Percentiles rank a stretch among this genome's conserved stretches.
Conservation (phyloP, 1,140 invertebrate species). For the Diploscapter pachys region DNA sequence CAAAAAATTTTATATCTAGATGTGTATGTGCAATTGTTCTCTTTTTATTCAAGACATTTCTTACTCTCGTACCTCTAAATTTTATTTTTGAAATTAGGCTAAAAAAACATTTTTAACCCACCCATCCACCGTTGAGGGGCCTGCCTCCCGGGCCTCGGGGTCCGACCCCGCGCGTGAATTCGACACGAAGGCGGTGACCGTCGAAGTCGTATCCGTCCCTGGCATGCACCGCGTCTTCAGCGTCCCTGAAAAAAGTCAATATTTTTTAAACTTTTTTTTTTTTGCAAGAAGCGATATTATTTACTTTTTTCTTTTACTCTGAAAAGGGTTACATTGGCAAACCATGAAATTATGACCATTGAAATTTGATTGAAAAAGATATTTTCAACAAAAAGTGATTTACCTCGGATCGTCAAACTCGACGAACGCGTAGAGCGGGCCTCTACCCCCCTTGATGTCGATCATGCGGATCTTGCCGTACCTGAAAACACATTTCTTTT, state of each 20-base stretch:
- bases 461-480: slow-evolving; percentile 94
- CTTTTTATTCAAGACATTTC: too few species aligned
- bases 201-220: slow-evolving; percentile 98
- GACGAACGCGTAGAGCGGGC: slow-evolving; percentile 97
- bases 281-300: background rate
- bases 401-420: slow-evolving; percentile 81
- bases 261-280: background rate
- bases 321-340: background rate
- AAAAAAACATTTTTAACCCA: background rate
- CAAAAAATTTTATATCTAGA: background rate
- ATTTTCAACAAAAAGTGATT: slow-evolving; percentile 1
- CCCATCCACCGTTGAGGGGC: slow-evolving; percentile 41
- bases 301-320: too few species aligned
- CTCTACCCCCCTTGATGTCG: slow-evolving; percentile 81
- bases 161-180: slow-evolving; percentile 78
- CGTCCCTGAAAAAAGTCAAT: slow-evolving; percentile 72
- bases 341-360: slow-evolving; percentile 18
- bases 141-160: slow-evolving; percentile 63
- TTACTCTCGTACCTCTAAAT: too few species aligned
- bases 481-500: too few species aligned
- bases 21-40: too few species aligned
- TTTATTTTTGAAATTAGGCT: too few species aligned
- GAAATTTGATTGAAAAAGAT: background rate
- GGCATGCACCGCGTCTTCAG: slow-evolving; percentile 92
- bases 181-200: slow-evolving; percentile 89